Evolutionary conservation across 2,888 invertebrate species (phyloP), one percentile per base, ranked within the genome.

Genomic region (Germaria angustata): DNA sequence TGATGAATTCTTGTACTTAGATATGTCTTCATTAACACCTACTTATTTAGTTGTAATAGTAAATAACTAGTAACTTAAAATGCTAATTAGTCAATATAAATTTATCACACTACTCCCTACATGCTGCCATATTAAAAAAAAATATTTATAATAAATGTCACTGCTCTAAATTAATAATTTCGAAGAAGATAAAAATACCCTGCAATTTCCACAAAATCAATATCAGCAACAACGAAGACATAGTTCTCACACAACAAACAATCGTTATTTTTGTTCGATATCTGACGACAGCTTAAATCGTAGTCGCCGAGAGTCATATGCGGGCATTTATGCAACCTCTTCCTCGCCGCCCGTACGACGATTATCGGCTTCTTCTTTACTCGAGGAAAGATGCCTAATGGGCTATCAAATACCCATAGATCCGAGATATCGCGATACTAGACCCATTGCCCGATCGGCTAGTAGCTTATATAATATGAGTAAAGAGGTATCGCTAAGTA

Each of bases 211-310:
- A 36, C 86, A 86, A 80, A 86, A 78, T 36, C 83, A 87, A 51
- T 51, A 82, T 44, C 84, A 88, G 53, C 87, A 88, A 84, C 72
- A 80, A 59, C 79, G 72, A 66, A 65, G 85, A 17, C 79, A 80
- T 6, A 79, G 84, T 57, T 79, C 65, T 22, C 79, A 82, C 32
- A 78, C 73, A 20, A 68, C 53, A 22, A 24, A 20, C 44, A 87
- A 86, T 63, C 87, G 86, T 68, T 88, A 88, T 80, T 89, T 86
- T 84, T 88, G 86, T 69, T 91, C 90, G 32, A 88, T 88, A n/a
- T 91, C 91, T 20, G 91, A 91, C 78, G 91, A 91, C 73, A 91
- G 90, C 73, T 84, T 91, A 11, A 89, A 90, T 84, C 88, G 89
- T 15, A 89, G 87, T 86, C 86, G 87, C 7, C 87, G 87, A 28